phyloP scores from a whole-genome alignment of 2,888 invertebrate genomes.

The Podabrus alpinus region DNA sequence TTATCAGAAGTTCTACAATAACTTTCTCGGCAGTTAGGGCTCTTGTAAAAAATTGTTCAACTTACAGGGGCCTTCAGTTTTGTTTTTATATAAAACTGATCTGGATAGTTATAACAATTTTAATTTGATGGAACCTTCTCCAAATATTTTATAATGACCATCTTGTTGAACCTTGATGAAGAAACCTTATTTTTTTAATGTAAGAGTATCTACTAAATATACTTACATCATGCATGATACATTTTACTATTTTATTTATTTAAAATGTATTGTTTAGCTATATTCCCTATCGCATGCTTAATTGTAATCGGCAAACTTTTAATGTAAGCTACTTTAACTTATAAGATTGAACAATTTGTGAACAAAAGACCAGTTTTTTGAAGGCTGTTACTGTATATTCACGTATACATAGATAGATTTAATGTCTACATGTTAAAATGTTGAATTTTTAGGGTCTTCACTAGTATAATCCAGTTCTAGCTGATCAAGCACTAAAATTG shows the following conservation, averaged over 20 bases:
- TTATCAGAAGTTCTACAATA: not conserved
- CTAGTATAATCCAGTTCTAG: not conserved
- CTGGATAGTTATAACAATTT: not conserved
- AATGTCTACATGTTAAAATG: not conserved
- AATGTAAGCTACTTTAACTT: not conserved
- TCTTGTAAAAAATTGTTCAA: not conserved
- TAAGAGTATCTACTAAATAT: not conserved
- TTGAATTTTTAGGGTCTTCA: not conserved
- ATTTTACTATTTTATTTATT: not conserved
- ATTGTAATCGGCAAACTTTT: not conserved
- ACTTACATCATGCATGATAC: not conserved
- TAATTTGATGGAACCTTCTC: not conserved
- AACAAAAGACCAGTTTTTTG: slow-evolving; percentile 36
- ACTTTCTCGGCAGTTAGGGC: not conserved
- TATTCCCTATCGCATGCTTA: not conserved
- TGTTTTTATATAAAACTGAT: not conserved
- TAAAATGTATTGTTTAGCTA: not conserved
- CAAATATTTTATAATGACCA: not conserved
- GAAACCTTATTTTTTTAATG: not conserved
- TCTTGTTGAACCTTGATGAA: not conserved
- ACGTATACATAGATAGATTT: slow-evolving; percentile 12
- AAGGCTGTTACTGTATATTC: slow-evolving; percentile 37
- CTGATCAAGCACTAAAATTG: not conserved
- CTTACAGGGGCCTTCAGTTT: not conserved
- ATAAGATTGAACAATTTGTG: not conserved